A percentile compares a stretch with the other conserved stretches of the same genome.
Evolutionary conservation across 1,140 invertebrate genomes (phyloP).

Genomic region (Cotesia glomerata): DNA sequence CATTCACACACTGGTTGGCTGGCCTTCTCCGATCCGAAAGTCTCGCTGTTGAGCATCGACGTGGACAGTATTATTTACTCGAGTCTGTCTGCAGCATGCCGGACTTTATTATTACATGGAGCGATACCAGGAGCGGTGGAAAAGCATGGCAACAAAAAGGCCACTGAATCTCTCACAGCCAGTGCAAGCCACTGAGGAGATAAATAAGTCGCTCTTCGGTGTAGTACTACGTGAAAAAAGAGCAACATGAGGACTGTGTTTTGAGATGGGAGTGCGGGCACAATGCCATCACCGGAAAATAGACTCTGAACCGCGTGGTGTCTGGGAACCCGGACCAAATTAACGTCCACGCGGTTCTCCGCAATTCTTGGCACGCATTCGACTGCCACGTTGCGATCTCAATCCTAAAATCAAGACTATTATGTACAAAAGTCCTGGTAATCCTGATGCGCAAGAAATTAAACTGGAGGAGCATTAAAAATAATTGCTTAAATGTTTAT

Average conservation of each 20-base stretch:
- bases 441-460: constrained; percentile 13
- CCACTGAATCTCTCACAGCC: too few relatives aligned
- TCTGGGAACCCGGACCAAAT: constrained; percentile 54
- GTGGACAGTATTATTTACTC: too few relatives aligned
- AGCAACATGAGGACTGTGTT: background rate
- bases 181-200: background rate
- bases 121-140: too few relatives aligned
- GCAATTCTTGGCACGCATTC: constrained; percentile 49
- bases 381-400: constrained; percentile 16
- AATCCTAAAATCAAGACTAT: background rate
- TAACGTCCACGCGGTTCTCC: constrained; percentile 56
- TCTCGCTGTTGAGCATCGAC: background rate
- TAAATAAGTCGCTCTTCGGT: background rate
- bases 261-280: background rate
- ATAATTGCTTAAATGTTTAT: too few relatives aligned
- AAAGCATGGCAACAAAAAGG: too few relatives aligned
- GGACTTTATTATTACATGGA: too few relatives aligned
- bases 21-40: constrained; percentile 8
- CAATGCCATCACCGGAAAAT: constrained; percentile 36
- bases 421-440: background rate
- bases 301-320: constrained; percentile 56
- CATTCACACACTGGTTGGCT: background rate
- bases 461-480: too few relatives aligned
- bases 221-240: background rate
- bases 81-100: too few relatives aligned